Base-by-base conservation (phyloP, 2,113 vertebrate species). In the Caretta caretta region DNA sequence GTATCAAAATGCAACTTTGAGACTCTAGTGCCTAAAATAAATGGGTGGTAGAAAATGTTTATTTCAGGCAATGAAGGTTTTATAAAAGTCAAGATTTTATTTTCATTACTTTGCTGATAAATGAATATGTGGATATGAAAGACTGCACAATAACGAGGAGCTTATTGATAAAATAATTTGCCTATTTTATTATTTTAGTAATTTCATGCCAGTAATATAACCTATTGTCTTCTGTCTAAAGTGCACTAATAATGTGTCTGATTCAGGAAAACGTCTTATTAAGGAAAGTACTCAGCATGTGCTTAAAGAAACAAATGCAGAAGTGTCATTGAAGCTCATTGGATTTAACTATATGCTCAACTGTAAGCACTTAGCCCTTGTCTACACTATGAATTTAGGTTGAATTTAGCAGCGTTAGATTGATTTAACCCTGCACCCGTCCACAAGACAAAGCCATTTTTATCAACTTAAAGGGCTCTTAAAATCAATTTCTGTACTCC, bases 151-250 rank as follows among this genome's bases (percentile, higher is more conserved):
- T 88, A 75, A 96, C 54, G 88, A 93, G 42, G 50, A 93, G 11
- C 59, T 53, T 95, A 93, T 9, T 93, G 88, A 96, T 93, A 84
- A 93, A 95, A 97, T 86, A 90, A 86, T 83, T 91, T 89, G 4
- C 54, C 75, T 78, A 12, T 94, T 93, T 94, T 93, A 87, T 54
- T 57, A 31, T 50, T 90, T 94, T 65, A 83, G 35, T 93, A 93
- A 94, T 94, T 90, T 65, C 17, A 8, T 48, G 38, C 31, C 86
- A 91, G 65, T 51, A 53, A 75, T 79, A 48, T n/a, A 72, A 93
- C 16, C n/a, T 85, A 14, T 54, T 50, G 75, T 84, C 53, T 83
- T 94, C 3, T 29, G 83, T 69, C 10, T 85, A 83, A 91, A 75
- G 29, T 85, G 42, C 42, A 78, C 20, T 78, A 72, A 87, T 75